A percentile compares a stretch with the other conserved stretches of the same genome.
These are phyloP conservation scores for Scotopteryx bipunctaria DNA, from an alignment of 2,888 invertebrate species.

Conservation along the genomic window DNA sequence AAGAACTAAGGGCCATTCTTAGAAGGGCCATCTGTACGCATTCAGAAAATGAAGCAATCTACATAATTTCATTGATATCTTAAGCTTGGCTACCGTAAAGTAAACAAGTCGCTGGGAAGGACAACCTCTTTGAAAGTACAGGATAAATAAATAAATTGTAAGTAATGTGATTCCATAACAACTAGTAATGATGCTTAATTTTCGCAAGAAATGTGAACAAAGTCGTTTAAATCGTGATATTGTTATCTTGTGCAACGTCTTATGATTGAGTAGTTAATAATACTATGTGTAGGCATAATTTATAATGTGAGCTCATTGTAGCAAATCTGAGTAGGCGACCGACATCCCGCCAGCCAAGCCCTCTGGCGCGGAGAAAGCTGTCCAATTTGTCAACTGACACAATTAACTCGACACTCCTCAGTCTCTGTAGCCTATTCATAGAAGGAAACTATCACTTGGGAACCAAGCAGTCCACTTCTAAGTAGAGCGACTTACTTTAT, in stretches of 20 bases:
- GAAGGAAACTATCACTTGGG: constrained; percentile 20
- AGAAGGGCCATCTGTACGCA: too few relatives aligned
- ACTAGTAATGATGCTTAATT: too few relatives aligned
- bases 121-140: too few relatives aligned
- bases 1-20: constrained; percentile 27
- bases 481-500: neutral
- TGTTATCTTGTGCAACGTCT: constrained; percentile 1
- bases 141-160: too few relatives aligned
- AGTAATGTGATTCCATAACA: too few relatives aligned
- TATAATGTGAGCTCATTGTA: constrained; percentile 19
- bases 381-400: constrained; percentile 41
- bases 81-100: too few relatives aligned
- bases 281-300: constrained; percentile 9
- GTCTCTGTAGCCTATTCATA: constrained; percentile 24
- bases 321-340: constrained; percentile 38
- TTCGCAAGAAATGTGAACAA: too few relatives aligned
- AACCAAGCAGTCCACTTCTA: neutral
- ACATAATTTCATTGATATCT: too few relatives aligned
- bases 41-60: too few relatives aligned
- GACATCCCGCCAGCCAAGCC: constrained; percentile 36
- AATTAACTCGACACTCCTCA: constrained; percentile 39
- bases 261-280: constrained; percentile 1
- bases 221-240: neutral
- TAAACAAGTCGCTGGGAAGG: too few relatives aligned
- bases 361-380: constrained; percentile 41